Evolutionary conservation across 2,113 vertebrate species (phyloP).

Genomic region (Amblyornis subalaris): DNA sequence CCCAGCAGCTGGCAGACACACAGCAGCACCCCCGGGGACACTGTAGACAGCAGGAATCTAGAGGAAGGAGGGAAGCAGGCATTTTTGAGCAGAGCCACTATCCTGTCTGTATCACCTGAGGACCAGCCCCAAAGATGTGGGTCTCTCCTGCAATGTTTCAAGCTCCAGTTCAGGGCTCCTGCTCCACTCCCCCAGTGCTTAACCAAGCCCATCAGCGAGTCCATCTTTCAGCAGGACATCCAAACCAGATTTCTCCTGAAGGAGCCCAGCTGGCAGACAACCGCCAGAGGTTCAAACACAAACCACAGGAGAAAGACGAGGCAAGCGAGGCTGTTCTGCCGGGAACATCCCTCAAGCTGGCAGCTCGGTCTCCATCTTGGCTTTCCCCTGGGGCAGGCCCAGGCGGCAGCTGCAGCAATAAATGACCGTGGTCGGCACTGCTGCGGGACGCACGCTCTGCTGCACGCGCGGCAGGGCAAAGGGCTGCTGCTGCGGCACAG

Average conservation of each 20-base stretch:
- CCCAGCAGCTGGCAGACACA: background rate
- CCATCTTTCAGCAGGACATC: background rate
- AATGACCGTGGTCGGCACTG: rapidly evolving
- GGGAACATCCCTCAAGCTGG: background rate
- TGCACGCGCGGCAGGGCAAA: rapidly evolving
- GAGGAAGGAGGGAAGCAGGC: background rate
- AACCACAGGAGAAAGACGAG: background rate
- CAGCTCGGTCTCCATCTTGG: rapidly evolving
- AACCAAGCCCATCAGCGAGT: rapidly evolving
- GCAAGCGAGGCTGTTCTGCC: background rate
- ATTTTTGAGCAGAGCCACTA: background rate
- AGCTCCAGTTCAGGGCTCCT: background rate
- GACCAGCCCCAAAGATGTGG: rapidly evolving
- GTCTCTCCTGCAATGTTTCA: rapidly evolving
- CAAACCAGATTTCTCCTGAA: background rate
- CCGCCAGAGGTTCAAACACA: background rate
- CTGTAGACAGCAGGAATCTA: rapidly evolving
- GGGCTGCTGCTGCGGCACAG: background rate
- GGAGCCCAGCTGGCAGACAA: background rate
- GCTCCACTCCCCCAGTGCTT: rapidly evolving
- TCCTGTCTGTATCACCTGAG: background rate
- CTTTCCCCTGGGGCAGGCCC: background rate
- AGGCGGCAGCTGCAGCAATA: background rate
- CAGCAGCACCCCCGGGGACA: background rate
- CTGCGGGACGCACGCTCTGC: background rate